phyloP scores from a whole-genome alignment of 2,797 vertebrate genomes.

The Poecilia wingei region DNA sequence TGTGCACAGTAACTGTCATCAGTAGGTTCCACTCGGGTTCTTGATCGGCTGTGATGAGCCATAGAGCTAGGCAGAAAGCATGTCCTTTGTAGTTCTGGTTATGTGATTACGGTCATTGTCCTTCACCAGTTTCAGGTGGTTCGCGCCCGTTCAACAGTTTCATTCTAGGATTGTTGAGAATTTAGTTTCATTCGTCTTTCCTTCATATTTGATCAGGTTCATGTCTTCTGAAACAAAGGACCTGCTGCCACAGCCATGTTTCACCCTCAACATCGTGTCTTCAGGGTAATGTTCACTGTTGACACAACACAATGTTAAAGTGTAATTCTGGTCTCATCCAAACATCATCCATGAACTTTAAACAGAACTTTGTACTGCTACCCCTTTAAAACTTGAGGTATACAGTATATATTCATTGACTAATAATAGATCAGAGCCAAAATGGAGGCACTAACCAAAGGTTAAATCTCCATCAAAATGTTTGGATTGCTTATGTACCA shows the following conservation, averaged over 20 bases:
- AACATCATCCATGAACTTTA: background rate
- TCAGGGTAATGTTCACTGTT: background rate
- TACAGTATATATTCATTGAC: background rate
- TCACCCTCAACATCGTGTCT: background rate
- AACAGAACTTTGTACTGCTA: background rate
- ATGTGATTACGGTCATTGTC: background rate
- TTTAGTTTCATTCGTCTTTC: background rate
- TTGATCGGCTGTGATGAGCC: background rate
- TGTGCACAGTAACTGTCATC: background rate
- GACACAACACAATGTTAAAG: background rate
- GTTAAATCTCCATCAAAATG: background rate
- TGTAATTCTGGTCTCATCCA: background rate
- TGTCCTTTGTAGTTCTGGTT: background rate
- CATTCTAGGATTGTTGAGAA: background rate
- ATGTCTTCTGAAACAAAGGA: background rate
- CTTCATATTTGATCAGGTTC: background rate
- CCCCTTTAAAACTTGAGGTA: background rate
- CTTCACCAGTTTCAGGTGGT: background rate
- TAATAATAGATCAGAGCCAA: background rate
- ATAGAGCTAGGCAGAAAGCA: background rate
- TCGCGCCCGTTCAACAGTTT: background rate
- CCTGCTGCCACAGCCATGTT: background rate
- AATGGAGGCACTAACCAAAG: background rate
- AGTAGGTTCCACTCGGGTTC: background rate
- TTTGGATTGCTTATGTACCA: background rate